Evolutionary conservation across 2,888 invertebrate genomes (phyloP).

Genomic region (Dryocosmus kuriphilus): DNA sequence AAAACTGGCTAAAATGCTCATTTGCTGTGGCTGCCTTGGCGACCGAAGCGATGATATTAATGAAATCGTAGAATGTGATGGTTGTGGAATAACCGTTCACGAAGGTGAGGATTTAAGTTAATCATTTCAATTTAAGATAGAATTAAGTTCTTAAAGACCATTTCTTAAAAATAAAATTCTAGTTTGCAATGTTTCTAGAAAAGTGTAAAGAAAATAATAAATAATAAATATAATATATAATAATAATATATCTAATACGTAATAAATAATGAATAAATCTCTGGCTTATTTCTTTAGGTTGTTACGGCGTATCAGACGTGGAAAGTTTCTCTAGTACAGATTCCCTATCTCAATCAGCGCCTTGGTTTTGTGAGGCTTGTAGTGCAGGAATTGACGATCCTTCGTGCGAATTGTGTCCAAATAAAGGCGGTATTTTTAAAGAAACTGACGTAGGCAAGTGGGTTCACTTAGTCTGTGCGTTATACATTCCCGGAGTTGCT

Average conservation of each 20-base stretch:
- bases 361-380: constrained; percentile 99
- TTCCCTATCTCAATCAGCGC: constrained; percentile 96
- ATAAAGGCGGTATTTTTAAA: constrained; percentile 93
- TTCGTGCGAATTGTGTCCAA: constrained; percentile 97
- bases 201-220: no score
- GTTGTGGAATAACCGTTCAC: constrained; percentile 97
- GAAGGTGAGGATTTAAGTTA: constrained; percentile 82
- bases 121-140: background rate
- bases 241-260: no score
- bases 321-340: constrained; percentile 95
- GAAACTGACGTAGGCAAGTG: constrained; percentile 98
- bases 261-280: background rate
- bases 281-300: constrained; percentile 80
- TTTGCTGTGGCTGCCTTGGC: constrained; percentile 95
- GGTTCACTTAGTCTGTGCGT: constrained; percentile 98
- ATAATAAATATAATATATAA: no score
- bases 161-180: background rate
- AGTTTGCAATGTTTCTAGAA: no score
- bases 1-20: constrained; percentile 85
- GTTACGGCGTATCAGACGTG: constrained; percentile 96
- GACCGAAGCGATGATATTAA: constrained; percentile 95
- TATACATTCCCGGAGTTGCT: constrained; percentile 98
- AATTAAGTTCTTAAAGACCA: no score
- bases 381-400: constrained; percentile 93
- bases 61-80: constrained; percentile 98